Percentiles rank a stretch among this genome's conserved stretches.
phyloP scores from a whole-genome alignment of 2,888 invertebrate genomes.

The Watsonalla cultraria region DNA sequence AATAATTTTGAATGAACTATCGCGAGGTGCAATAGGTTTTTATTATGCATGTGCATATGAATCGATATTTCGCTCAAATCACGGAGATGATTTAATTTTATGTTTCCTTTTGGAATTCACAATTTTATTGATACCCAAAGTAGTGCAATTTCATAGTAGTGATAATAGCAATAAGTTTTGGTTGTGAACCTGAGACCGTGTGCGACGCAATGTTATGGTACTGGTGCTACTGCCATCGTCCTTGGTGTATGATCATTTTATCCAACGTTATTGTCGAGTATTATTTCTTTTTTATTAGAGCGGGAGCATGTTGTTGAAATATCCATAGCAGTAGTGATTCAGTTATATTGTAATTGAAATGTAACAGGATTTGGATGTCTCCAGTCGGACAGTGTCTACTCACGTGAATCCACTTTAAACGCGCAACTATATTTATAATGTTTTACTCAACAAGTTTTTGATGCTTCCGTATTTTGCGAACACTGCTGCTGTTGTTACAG shows the following conservation, averaged over 20 bases:
- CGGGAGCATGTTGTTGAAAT: constrained; percentile 61
- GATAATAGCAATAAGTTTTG: constrained; percentile 77
- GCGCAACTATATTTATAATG: constrained; percentile 1
- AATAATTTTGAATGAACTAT: constrained; percentile 54
- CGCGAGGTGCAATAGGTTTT: constrained; percentile 49
- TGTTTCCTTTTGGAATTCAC: constrained; percentile 54
- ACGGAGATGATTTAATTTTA: constrained; percentile 43
- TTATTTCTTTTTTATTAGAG: constrained; percentile 62
- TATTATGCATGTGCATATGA: constrained; percentile 49
- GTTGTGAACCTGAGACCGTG: constrained; percentile 67
- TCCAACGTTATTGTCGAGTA: constrained; percentile 69
- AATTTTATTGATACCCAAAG: constrained; percentile 57
- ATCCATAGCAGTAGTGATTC: constrained; percentile 59
- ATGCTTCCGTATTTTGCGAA: constrained; percentile 19
- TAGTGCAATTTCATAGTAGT: constrained; percentile 72
- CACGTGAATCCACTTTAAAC: constrained; percentile 5
- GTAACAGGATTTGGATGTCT: constrained; percentile 50
- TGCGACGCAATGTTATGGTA: constrained; percentile 50
- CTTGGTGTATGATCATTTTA: constrained; percentile 61
- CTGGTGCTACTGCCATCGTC: constrained; percentile 64
- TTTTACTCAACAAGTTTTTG: neutral
- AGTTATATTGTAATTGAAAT: constrained; percentile 75
- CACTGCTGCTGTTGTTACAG: constrained; percentile 55
- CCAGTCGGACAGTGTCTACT: neutral
- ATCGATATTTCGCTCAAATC: constrained; percentile 56